Evolutionary conservation across 1,140 invertebrate genomes (phyloP), one percentile per base, ranked within the genome.

Genomic region (Drosophila pseudoobscura): DNA sequence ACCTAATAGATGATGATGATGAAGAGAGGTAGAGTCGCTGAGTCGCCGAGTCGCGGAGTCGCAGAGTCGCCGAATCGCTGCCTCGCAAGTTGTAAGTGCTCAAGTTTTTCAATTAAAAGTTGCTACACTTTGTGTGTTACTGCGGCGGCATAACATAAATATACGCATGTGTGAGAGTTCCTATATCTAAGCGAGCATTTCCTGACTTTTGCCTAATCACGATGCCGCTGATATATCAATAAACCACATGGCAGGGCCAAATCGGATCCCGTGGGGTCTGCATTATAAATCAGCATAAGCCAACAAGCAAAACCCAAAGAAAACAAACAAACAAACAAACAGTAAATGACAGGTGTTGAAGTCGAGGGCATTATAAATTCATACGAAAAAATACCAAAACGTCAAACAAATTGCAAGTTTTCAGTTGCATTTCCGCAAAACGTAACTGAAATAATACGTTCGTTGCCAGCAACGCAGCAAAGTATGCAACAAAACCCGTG

Each of bases 61-160:
- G 20, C 3, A 15, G 24, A 26, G 24, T 26, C 24, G 24, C 31
- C 45, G 31, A 31, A 7, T 47, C 46, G 44, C 29, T 63, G 82
- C 62, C 75, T 57, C 54, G 82, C 82, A 87, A 88, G 75, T 87
- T 87, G 83, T 88, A 87, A 87, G 82, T 88, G 83, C 82, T 80
- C 82, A 87, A 87, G 83, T 87, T 87, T 87, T 87, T 87, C 83
- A 87, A 87, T 88, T 87, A 88, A 88, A 87, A 87, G 84, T 88
- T 87, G 83, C 84, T 79, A 88, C 83, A 78, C 88, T 88, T 87
- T 87, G 70, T 87, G 83, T 88, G 84, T 83, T 79, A 76, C 80
- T 85, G 80, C 60, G 66, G 76, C 76, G 59, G 76, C 71, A 80
- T 76, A 82, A 78, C 82, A 88, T 88, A 88, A 88, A 88, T 89